Evolutionary conservation across 2,113 vertebrate genomes (phyloP).

Genomic region (Leptosomus discolor): DNA sequence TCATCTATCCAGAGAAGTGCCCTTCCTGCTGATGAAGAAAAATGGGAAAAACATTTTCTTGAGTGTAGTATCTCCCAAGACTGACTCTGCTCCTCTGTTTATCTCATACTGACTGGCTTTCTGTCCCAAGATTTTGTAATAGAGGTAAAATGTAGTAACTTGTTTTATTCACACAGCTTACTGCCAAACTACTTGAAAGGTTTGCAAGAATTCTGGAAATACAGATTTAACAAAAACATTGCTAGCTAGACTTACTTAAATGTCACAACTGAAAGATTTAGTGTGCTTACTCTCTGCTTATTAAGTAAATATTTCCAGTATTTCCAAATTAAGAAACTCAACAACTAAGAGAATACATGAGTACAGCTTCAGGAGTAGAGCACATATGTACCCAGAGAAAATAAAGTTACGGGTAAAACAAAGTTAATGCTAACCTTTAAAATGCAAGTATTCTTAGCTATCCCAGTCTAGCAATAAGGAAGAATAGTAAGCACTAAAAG

Average conservation of each 20-base stretch:
- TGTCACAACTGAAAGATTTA: not conserved
- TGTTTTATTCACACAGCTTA: not conserved
- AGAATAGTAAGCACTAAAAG: not conserved
- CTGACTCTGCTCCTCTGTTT: not conserved
- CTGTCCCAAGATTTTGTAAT: not conserved
- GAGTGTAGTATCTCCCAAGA: not conserved
- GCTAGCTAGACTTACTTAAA: not conserved
- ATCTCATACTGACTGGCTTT: not conserved
- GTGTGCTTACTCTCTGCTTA: not conserved
- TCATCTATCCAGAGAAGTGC: not conserved
- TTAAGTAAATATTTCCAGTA: conserved; percentile 16
- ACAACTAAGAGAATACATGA: not conserved
- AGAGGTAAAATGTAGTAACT: not conserved
- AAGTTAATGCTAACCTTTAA: not conserved
- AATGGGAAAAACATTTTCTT: not conserved
- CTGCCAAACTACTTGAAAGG: not conserved
- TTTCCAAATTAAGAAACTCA: conserved; percentile 3
- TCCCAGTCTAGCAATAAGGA: not conserved
- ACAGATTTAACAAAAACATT: conserved; percentile 1
- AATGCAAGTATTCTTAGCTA: not conserved
- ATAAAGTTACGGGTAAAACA: not conserved
- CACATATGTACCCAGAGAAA: not conserved
- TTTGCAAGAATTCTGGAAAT: not conserved
- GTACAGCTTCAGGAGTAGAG: not conserved
- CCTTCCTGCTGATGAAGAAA: not conserved